phyloP scores from a whole-genome alignment of 2,797 vertebrate genomes.

The Pangasius djambal region DNA sequence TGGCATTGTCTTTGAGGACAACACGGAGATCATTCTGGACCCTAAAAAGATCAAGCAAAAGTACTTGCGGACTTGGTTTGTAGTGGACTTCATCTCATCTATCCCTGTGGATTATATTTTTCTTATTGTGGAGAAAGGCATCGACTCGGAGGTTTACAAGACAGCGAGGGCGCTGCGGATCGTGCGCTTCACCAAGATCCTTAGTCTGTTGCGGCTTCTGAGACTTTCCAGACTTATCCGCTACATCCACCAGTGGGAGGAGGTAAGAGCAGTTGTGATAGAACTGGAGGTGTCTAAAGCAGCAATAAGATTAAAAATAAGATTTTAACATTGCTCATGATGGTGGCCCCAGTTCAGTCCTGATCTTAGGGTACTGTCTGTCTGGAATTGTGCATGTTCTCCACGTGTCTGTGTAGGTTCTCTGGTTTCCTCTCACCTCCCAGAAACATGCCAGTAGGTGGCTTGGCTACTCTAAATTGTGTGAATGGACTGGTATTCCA shows the following conservation, averaged over 20 bases:
- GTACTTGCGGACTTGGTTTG: conserved; percentile 96
- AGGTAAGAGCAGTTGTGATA: conserved; percentile 74
- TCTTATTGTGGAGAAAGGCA: conserved; percentile 97
- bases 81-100: conserved; percentile 97
- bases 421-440: too few species aligned
- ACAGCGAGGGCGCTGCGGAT: conserved; percentile 93
- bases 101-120: conserved; percentile 99
- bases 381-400: not conserved
- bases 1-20: conserved; percentile 96
- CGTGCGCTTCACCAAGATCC: conserved; percentile 96
- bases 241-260: conserved; percentile 97
- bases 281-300: not conserved
- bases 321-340: not conserved
- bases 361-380: not conserved
- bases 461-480: not conserved
- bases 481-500: not conserved
- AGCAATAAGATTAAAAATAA: not conserved
- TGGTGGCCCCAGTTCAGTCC: not conserved
- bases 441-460: not conserved
- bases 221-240: conserved; percentile 94
- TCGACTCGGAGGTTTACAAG: conserved; percentile 97
- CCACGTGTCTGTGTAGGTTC: not conserved
- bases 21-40: conserved; percentile 97
- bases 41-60: conserved; percentile 93
- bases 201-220: conserved; percentile 89